Base-by-base conservation (phyloP, 2,113 vertebrate genomes). In the Entomyzon cyanotis region DNA sequence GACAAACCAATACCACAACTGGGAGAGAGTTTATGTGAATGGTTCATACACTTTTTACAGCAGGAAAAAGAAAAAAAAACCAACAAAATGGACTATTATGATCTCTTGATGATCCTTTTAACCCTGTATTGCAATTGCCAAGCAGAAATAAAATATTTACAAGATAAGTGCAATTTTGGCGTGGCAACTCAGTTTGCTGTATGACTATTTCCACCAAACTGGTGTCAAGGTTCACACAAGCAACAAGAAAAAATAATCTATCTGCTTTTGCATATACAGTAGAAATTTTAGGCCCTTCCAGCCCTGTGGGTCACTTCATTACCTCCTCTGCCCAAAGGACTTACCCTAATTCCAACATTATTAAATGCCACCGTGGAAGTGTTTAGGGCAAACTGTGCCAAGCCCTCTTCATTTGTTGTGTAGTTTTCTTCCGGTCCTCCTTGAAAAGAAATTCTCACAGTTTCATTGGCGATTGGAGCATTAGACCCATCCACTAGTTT, bases 391-490 rank as follows among this genome's bases (percentile, higher is more conserved):
- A 98, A 98, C 28, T 46, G 15, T 17, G 68, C 97, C 5, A 92
- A 35, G 58, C 98, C 98, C 1, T 97, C 79, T 63, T 96, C 89
- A n/a, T 98, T 90, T 4, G 98, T 98, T 33, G 93, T 98, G 14
- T 94, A 95, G 23, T 95, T 98, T 58, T 30, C 35, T 20, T 52
- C 17, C 44, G 76, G 17, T 39, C 50, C 56, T 65, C 77, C 87
- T 35, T 78, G 46, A 15, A 97, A 33, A 69, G 11, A 95, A 81
- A 98, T 95, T 50, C 17, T 93, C 70, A 98, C 23, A 1, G 27
- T 58, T 95, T 97, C 84, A 46, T 97, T 95, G 67, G 93, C 56
- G 0, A 98, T 95, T 50, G 98, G 98, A 62, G 41, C 49, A 14
- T 82, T 86, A 87, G 97, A 95, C 6, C 94, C 97, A 86, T 98